Percentiles rank a stretch among this genome's conserved stretches.
These are phyloP conservation scores for Pseudorectes ferrugineus DNA, from an alignment of 2,113 vertebrate species.

Conservation along the genomic window DNA sequence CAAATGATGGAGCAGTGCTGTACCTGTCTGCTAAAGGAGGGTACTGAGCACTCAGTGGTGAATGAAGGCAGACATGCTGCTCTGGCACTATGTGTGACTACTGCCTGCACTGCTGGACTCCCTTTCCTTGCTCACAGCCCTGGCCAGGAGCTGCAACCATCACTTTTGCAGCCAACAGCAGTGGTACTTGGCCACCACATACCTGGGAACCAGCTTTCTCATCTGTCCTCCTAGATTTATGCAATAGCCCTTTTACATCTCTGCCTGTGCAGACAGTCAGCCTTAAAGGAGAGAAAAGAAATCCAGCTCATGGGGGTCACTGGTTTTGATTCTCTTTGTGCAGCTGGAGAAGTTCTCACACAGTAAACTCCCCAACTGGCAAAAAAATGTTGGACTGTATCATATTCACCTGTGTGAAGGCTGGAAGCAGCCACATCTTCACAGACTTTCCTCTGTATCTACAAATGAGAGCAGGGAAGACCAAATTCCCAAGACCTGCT, in stretches of 20 bases:
- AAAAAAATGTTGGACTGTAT: neutral
- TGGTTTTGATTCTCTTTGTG: neutral
- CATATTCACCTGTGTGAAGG: neutral
- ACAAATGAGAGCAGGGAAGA: neutral
- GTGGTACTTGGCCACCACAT: neutral
- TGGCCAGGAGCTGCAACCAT: neutral
- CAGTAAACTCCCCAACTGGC: neutral
- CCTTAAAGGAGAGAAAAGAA: neutral
- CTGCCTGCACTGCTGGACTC: neutral
- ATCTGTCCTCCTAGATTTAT: neutral
- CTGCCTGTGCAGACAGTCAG: neutral
- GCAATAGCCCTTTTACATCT: neutral
- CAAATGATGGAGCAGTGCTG: neutral
- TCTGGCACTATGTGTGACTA: neutral
- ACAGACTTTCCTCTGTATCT: neutral
- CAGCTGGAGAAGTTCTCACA: neutral
- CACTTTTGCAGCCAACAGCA: neutral
- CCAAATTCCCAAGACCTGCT: neutral
- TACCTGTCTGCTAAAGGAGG: neutral
- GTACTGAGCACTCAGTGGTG: rapidly evolving
- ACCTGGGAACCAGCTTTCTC: neutral
- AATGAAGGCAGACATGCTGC: neutral
- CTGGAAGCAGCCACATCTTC: neutral
- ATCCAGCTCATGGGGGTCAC: neutral
- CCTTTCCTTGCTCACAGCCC: neutral